phyloP scores from a whole-genome alignment of 2,888 invertebrate genomes.

The Conchocele bisecta region DNA sequence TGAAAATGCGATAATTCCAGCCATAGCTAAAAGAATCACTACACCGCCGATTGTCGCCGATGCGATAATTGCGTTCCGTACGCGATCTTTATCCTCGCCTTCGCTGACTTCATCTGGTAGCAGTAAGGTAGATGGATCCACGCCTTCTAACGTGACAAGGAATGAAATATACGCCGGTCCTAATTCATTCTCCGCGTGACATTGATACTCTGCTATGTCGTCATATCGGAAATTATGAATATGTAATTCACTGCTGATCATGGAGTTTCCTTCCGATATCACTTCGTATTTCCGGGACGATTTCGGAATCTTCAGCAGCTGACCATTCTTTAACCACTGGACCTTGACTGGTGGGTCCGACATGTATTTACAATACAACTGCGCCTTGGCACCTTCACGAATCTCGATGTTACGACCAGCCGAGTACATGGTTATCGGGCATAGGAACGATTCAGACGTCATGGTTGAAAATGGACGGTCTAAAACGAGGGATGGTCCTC shows the following conservation, averaged over 20 bases:
- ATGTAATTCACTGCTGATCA: conserved; percentile 60
- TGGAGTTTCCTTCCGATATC: conserved; percentile 42
- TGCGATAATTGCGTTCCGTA: conserved; percentile 67
- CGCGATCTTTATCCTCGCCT: conserved; percentile 40
- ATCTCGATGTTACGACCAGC: conserved; percentile 65
- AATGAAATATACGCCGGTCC: conserved; percentile 64
- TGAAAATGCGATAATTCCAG: conserved; percentile 62
- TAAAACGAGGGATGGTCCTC: conserved; percentile 65
- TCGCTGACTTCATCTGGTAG: conserved; percentile 37
- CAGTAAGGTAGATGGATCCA: conserved; percentile 53
- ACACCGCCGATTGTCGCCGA: conserved; percentile 72
- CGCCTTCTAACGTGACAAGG: conserved; percentile 64
- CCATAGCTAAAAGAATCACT: conserved; percentile 63
- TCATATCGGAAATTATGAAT: conserved; percentile 67
- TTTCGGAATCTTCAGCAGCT: conserved; percentile 45
- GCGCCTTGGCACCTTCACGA: conserved; percentile 54
- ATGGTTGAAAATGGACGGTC: conserved; percentile 65
- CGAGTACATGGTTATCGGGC: conserved; percentile 72
- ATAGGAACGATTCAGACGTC: conserved; percentile 67
- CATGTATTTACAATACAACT: conserved; percentile 70
- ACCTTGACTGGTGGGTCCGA: conserved; percentile 70
- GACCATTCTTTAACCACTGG: conserved; percentile 68
- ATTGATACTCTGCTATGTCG: conserved; percentile 73
- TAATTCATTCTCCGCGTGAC: conserved; percentile 70
- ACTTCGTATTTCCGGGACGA: conserved; percentile 60